phyloP scores from a whole-genome alignment of 2,888 invertebrate species.

The Lithophane semibrunnea region DNA sequence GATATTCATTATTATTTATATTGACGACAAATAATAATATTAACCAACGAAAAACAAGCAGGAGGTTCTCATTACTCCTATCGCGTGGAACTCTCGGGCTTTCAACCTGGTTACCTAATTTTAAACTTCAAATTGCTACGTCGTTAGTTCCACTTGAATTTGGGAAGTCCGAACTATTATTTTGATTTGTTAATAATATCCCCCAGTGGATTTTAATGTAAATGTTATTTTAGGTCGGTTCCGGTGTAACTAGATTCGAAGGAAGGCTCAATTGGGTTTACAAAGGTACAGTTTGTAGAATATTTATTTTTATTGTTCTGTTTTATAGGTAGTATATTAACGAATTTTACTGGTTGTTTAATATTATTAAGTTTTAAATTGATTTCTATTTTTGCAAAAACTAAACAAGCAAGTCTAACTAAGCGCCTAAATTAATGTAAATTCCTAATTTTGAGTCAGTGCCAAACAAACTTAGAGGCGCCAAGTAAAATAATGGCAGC shows the following conservation, averaged over 20 bases:
- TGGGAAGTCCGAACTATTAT: constrained; percentile 45
- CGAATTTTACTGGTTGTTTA: too few relatives aligned
- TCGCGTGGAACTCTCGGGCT: neutral
- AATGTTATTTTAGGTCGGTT: constrained; percentile 56
- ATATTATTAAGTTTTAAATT: too few relatives aligned
- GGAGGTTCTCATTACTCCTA: too few relatives aligned
- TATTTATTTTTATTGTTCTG: constrained; percentile 5
- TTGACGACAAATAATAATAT: neutral
- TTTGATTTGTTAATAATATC: constrained; percentile 56
- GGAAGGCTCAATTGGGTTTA: constrained; percentile 18
- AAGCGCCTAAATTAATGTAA: too few relatives aligned
- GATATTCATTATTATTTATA: neutral
- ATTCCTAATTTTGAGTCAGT: too few relatives aligned
- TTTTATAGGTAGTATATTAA: neutral
- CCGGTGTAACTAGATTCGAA: constrained; percentile 36
- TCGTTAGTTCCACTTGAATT: constrained; percentile 35
- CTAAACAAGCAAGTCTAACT: too few relatives aligned
- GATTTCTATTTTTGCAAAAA: too few relatives aligned
- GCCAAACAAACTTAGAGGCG: too few relatives aligned
- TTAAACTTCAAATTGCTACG: constrained; percentile 54
- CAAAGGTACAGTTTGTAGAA: neutral
- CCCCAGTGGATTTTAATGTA: constrained; percentile 50
- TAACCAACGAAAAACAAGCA: too few relatives aligned
- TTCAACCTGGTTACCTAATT: constrained; percentile 22
- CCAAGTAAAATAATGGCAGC: too few relatives aligned